Conservation (phyloP, 2,888 invertebrate genomes). For the Phrixothrix hirtus region DNA sequence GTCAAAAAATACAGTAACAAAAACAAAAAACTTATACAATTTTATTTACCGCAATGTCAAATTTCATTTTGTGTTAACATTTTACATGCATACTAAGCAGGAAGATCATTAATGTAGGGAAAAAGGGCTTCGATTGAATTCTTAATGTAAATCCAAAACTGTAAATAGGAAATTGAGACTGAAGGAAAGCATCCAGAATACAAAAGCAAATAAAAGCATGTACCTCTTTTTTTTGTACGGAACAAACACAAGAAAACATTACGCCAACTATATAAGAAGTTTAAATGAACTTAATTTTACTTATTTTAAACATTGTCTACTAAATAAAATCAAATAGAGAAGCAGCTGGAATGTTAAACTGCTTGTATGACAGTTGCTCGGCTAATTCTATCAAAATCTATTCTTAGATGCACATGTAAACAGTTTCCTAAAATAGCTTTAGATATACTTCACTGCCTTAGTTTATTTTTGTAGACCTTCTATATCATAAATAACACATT, state of each 20-base stretch:
- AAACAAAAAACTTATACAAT: conserved; percentile 4
- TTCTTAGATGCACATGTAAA: conserved; percentile 21
- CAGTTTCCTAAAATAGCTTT: conserved; percentile 21
- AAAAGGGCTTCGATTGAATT: conserved; percentile 21
- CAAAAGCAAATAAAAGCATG: too few species aligned
- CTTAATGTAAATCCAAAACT: conserved; percentile 27
- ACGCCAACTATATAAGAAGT: conserved; percentile 13
- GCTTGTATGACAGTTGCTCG: conserved; percentile 10
- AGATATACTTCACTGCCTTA: conserved; percentile 1
- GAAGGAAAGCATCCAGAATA: too few species aligned
- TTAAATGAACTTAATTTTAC: background rate
- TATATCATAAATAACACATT: too few species aligned
- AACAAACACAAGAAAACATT: conserved; percentile 39
- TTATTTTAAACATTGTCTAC: background rate
- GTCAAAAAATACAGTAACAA: conserved; percentile 11
- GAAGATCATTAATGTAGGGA: conserved; percentile 15
- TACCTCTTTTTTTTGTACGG: conserved; percentile 34
- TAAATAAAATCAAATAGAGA: conserved; percentile 13
- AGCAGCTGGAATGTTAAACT: conserved; percentile 20
- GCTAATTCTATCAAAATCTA: conserved; percentile 21
- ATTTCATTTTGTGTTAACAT: conserved; percentile 40
- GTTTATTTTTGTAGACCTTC: background rate
- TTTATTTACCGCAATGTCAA: conserved; percentile 33
- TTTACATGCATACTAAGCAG: conserved; percentile 18
- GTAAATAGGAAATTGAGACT: conserved; percentile 18